Evolutionary conservation across 2,888 invertebrate species (phyloP).

Genomic region (Ethmia dodecea): DNA sequence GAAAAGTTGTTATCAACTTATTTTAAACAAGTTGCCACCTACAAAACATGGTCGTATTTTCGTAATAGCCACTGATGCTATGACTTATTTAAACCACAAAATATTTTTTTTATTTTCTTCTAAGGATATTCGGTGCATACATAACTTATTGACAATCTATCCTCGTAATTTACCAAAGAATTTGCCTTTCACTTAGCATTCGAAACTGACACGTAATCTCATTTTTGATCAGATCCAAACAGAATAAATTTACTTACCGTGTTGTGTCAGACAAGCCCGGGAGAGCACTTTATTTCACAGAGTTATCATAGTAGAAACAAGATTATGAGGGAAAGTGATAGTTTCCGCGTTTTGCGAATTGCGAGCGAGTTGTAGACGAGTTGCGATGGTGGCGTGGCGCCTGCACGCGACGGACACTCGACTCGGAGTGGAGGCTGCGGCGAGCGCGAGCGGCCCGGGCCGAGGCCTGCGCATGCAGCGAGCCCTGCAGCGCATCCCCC

Average conservation of each 20-base stretch:
- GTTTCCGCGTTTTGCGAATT: constrained; percentile 19
- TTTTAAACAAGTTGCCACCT: too few species aligned
- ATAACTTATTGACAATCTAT: constrained; percentile 20
- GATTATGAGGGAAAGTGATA: constrained; percentile 52
- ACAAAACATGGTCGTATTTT: too few species aligned
- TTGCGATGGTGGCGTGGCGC: constrained; percentile 27
- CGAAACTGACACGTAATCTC: constrained; percentile 68
- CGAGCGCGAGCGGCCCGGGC: constrained; percentile 3
- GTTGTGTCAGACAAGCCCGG: constrained; percentile 33
- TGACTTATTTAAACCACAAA: too few species aligned
- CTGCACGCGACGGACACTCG: constrained; percentile 49
- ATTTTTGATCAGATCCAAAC: constrained; percentile 45
- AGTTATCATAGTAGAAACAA: constrained; percentile 46
- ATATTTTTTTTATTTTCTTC: too few species aligned
- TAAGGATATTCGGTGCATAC: too few species aligned
- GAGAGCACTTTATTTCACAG: constrained; percentile 49
- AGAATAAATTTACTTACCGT: constrained; percentile 51
- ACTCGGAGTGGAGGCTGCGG: constrained; percentile 33
- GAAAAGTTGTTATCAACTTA: too few species aligned
- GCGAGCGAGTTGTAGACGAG: constrained; percentile 23
- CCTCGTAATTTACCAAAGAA: constrained; percentile 62
- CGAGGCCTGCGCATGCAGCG: background rate
- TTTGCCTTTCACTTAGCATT: constrained; percentile 72
- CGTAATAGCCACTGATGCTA: too few species aligned
- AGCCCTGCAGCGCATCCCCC: too few species aligned